Conservation (phyloP, 2,888 invertebrate genomes). For the Meteorus colon region DNA sequence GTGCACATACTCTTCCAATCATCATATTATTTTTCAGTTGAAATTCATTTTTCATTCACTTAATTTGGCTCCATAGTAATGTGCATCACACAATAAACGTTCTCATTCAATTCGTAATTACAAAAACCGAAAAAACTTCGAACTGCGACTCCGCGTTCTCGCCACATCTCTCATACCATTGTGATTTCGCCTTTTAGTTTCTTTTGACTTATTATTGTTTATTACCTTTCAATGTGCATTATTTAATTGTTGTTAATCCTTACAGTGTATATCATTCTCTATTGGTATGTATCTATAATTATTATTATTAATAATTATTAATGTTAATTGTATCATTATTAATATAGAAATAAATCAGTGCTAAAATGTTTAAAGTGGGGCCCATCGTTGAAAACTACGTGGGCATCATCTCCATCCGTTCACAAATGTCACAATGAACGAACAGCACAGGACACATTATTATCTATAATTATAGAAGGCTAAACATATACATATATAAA, state of each 20-base stretch:
- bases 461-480: slow-evolving; percentile 9
- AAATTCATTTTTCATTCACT: slow-evolving; percentile 30
- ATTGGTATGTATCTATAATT: slow-evolving; percentile 21
- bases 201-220: slow-evolving; percentile 31
- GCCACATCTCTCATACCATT: not conserved
- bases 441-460: slow-evolving; percentile 7
- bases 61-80: slow-evolving; percentile 27
- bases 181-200: slow-evolving; percentile 14
- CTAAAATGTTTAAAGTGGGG: slow-evolving; percentile 16
- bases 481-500: slow-evolving; percentile 6
- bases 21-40: slow-evolving; percentile 41
- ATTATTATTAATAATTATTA: slow-evolving; percentile 20
- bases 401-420: slow-evolving; percentile 22
- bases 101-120: not conserved
- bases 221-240: slow-evolving; percentile 33
- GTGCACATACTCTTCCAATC: slow-evolving; percentile 5
- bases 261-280: slow-evolving; percentile 47
- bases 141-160: not conserved
- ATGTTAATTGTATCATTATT: slow-evolving; percentile 9
- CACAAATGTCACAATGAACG: slow-evolving; percentile 30
- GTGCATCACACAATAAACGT: not conserved
- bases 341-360: slow-evolving; percentile 23
- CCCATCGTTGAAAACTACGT: slow-evolving; percentile 13
- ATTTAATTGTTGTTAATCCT: slow-evolving; percentile 48
- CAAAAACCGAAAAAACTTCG: not conserved